Base-by-base conservation (phyloP, 2,113 vertebrate species). In the Platycercus adscitus region DNA sequence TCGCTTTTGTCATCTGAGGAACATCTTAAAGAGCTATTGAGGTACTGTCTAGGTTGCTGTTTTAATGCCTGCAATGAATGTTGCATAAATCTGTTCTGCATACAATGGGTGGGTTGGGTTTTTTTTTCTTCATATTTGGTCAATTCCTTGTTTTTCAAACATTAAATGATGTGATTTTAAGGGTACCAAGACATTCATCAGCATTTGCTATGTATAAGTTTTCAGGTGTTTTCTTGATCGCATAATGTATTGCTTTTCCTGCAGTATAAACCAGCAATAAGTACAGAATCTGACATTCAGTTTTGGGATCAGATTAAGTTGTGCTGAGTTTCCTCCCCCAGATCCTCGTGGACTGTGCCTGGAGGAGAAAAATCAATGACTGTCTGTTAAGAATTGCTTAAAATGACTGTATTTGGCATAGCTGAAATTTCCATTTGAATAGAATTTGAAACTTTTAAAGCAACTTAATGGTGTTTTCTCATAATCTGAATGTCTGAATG, bases 221-320 rank as follows among this genome's bases (percentile, higher is more conserved):
- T 65, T 84, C 29, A 64, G n/a, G 14, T 63, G 37, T 68, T 86
- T 92, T 94, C 81, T 88, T 49, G 23, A 70, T 79, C 0, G 0
- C 19, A 8, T 85, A 50, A 78, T 55, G 11, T 61, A 47, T 76
- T 69, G 49, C 56, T 90, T 86, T 95, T 77, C 77, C 53, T 91
- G 61, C 69, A 55, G 56, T 63, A 58, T 86, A 89, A 91, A 94
- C 25, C 41, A 56, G 39, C 21, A 88, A 25, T 92, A 81, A 83
- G 17, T 61, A 26, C 53, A 70, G 82, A 78, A 78, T 75, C 33
- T 91, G 86, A 60, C 11, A 56, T 91, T 94, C 50, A 50, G 26
- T 81, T 96, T 86, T 44, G 77, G 37, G 70, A 95, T 84, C 78
- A 92, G 64, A 70, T 94, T 93, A 81, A 79, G 35, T 78, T 89